These are phyloP conservation scores for Calvadosia cruxmelitensis DNA, from an alignment of 30 jellyfish, hydroid and myxozoan species.

Conservation along the genomic window DNA sequence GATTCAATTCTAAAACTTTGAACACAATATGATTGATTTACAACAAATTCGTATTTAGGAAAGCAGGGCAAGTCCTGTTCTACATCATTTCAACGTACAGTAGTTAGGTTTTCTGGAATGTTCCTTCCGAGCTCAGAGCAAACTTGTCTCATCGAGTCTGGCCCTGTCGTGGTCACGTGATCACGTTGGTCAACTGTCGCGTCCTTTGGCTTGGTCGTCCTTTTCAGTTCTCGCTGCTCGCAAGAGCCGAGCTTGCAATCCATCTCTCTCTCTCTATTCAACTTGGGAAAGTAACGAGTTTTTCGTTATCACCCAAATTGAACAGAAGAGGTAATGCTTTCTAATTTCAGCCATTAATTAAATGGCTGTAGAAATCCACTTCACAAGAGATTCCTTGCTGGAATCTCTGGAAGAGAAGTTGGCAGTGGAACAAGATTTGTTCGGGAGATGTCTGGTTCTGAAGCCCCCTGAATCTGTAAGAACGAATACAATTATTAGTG, in stretches of 20 bases:
- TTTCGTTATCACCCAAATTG: not conserved
- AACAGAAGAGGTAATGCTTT: not conserved
- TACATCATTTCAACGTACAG: no score
- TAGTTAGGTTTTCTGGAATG: no score
- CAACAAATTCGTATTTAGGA: no score
- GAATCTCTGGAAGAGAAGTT: not conserved
- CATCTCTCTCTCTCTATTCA: not conserved
- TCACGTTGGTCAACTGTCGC: not conserved
- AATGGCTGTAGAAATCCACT: not conserved
- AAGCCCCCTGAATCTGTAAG: no score
- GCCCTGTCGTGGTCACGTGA: not conserved
- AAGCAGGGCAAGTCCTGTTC: no score
- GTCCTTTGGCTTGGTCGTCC: not conserved
- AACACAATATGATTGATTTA: no score
- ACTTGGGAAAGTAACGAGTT: not conserved
- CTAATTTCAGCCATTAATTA: not conserved
- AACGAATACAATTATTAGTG: no score
- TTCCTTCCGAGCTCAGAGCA: no score
- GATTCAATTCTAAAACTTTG: no score
- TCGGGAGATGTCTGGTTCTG: no score
- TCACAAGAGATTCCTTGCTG: not conserved
- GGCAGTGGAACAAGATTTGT: not conserved
- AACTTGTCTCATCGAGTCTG: not conserved
- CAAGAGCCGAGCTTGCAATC: not conserved
- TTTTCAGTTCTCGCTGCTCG: not conserved